Percentiles rank a stretch among this genome's conserved stretches.
phyloP scores from a whole-genome alignment of 2,888 invertebrate species.

The Lacanobia oleracea region DNA sequence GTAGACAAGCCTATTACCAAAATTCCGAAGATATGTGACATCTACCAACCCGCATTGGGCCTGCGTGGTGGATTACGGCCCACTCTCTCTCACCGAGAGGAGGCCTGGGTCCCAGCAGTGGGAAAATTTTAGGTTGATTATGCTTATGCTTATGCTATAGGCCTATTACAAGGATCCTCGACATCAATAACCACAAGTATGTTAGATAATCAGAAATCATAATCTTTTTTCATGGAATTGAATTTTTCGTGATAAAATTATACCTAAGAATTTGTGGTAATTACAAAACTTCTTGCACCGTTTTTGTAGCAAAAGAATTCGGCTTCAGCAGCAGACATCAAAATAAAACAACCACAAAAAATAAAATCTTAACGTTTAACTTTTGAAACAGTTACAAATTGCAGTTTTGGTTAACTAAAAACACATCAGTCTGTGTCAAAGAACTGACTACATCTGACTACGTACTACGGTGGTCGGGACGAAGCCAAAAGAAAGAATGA shows the following conservation, averaged over 20 bases:
- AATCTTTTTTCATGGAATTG: background rate
- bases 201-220: background rate
- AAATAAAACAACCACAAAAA: slow-evolving; percentile 42
- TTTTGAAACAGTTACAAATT: slow-evolving; percentile 57
- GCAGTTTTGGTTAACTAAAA: slow-evolving; percentile 49
- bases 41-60: too few relatives aligned
- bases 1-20: too few relatives aligned
- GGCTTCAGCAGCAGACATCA: background rate
- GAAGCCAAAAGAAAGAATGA: slow-evolving; percentile 34
- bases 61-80: too few relatives aligned
- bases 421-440: slow-evolving; percentile 49
- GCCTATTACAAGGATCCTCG: too few relatives aligned
- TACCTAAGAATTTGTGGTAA: background rate
- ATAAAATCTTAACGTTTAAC: slow-evolving; percentile 34
- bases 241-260: background rate
- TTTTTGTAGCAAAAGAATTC: background rate
- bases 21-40: too few relatives aligned
- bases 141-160: too few relatives aligned
- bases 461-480: slow-evolving; percentile 25
- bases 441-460: slow-evolving; percentile 45
- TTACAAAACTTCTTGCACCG: background rate
- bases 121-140: too few relatives aligned
- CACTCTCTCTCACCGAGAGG: too few relatives aligned
- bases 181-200: too few relatives aligned
- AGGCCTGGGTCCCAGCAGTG: too few relatives aligned